A percentile compares a stretch with the other conserved stretches of the same genome.
phyloP scores from a whole-genome alignment of 2,797 vertebrate genomes.

The Vultur gryphus region DNA sequence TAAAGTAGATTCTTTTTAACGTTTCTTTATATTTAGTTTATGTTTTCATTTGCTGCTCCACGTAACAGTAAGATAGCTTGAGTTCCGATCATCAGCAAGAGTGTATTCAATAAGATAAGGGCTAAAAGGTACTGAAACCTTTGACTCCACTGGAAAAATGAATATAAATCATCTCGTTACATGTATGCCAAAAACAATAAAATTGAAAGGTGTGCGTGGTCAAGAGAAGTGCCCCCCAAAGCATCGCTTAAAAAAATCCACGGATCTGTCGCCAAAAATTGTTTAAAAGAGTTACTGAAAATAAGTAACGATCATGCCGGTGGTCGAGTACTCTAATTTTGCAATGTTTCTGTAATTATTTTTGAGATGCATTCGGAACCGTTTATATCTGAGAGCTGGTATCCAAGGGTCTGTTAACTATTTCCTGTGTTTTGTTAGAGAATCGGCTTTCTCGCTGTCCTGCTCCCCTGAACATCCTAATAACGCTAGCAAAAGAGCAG shows the following conservation, averaged over 20 bases:
- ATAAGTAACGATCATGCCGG: not conserved
- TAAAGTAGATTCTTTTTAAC: not conserved
- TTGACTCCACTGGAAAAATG: not conserved
- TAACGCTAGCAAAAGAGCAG: slow-evolving; percentile 8
- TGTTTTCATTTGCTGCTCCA: not conserved
- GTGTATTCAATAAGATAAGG: not conserved
- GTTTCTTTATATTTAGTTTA: not conserved
- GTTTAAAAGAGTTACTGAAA: not conserved
- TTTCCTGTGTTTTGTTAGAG: not conserved
- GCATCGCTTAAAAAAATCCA: not conserved
- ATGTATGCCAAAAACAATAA: slow-evolving; percentile 13
- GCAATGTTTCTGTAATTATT: not conserved
- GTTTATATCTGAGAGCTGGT: not conserved
- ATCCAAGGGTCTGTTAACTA: not conserved
- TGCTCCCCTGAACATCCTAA: not conserved
- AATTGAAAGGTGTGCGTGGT: not conserved
- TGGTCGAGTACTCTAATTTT: not conserved
- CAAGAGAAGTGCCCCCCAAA: not conserved
- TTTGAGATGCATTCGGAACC: not conserved
- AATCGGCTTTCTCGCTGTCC: not conserved
- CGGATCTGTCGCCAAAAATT: not conserved
- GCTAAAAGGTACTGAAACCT: slow-evolving; percentile 26
- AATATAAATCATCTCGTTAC: slow-evolving; percentile 26
- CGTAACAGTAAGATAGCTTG: not conserved
- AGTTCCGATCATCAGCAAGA: not conserved